Conservation (phyloP, 2,113 vertebrate species). For the Lagopus leucura region DNA sequence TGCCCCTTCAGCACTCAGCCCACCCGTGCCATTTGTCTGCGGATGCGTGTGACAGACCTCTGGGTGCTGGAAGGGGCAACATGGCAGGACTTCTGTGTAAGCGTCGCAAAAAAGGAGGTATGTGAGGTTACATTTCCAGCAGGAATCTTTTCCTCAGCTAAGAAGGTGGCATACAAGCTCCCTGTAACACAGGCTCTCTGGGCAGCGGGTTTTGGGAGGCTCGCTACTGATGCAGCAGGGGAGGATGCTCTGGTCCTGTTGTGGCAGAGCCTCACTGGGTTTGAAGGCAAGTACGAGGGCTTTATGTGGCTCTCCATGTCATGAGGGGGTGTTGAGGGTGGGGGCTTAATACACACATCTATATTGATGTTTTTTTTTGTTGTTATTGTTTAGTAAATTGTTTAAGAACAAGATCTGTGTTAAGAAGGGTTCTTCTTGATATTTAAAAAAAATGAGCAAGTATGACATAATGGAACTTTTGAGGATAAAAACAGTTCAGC, state of each 20-base stretch:
- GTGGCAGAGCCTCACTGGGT: background rate
- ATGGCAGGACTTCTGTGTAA: constrained; percentile 90
- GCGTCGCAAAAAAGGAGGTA: constrained; percentile 87
- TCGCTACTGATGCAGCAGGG: background rate
- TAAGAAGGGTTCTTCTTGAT: background rate
- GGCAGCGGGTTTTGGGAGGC: background rate
- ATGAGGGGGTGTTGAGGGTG: background rate
- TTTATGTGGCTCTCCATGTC: background rate
- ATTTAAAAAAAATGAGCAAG: background rate
- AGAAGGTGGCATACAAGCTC: rapidly evolving
- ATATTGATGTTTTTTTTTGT: background rate
- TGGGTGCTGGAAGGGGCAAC: background rate
- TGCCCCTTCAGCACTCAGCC: background rate
- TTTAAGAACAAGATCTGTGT: background rate
- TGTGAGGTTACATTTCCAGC: rapidly evolving
- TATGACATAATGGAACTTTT: background rate
- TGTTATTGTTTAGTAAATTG: background rate
- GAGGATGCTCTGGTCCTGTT: background rate
- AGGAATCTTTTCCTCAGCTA: background rate
- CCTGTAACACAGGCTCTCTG: background rate
- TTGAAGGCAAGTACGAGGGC: background rate
- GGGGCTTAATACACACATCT: background rate
- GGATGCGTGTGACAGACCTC: background rate
- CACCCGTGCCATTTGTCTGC: background rate
- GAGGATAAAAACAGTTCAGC: background rate